phyloP scores from a whole-genome alignment of 2,888 invertebrate genomes.

The Drosophila anceps region DNA sequence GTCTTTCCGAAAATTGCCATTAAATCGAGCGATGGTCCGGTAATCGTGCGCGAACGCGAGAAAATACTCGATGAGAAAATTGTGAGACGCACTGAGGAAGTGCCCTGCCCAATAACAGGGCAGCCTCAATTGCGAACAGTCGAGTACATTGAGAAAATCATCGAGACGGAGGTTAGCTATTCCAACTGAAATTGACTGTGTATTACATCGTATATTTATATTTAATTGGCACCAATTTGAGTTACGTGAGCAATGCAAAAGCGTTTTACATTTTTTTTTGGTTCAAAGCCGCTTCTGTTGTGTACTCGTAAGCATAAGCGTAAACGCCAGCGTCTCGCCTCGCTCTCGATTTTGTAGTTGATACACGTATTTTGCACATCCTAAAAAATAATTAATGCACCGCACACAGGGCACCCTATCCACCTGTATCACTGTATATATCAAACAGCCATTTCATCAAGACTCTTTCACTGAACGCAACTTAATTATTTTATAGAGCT shows the following conservation, averaged over 20 bases:
- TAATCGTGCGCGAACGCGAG: conserved; percentile 95
- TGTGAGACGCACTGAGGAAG: conserved; percentile 94
- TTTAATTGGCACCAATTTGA: conserved; percentile 67
- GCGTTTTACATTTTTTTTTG: conserved; percentile 48
- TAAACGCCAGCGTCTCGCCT: conserved; percentile 39
- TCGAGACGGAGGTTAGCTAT: conserved; percentile 95
- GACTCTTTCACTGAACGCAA: conserved; percentile 30
- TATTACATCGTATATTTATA: conserved; percentile 23
- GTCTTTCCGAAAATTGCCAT: conserved; percentile 94
- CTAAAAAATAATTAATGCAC: conserved; percentile 56
- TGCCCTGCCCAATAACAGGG: conserved; percentile 93
- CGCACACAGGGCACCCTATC: conserved; percentile 33
- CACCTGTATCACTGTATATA: conserved; percentile 67
- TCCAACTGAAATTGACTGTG: conserved; percentile 45
- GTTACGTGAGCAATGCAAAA: conserved; percentile 62
- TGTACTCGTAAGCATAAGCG: conserved; percentile 39
- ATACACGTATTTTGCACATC: conserved; percentile 61
- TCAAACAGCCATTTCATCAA: conserved; percentile 57
- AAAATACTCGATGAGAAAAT: conserved; percentile 95
- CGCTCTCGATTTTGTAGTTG: conserved; percentile 33
- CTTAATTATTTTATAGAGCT: conserved; percentile 76
- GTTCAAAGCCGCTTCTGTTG: conserved; percentile 55
- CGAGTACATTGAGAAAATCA: conserved; percentile 97
- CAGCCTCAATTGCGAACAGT: conserved; percentile 95
- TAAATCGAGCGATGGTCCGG: conserved; percentile 93